Evolutionary conservation across 2,888 invertebrate species (phyloP), one percentile per base, ranked within the genome.

Genomic region (Blera fallax): DNA sequence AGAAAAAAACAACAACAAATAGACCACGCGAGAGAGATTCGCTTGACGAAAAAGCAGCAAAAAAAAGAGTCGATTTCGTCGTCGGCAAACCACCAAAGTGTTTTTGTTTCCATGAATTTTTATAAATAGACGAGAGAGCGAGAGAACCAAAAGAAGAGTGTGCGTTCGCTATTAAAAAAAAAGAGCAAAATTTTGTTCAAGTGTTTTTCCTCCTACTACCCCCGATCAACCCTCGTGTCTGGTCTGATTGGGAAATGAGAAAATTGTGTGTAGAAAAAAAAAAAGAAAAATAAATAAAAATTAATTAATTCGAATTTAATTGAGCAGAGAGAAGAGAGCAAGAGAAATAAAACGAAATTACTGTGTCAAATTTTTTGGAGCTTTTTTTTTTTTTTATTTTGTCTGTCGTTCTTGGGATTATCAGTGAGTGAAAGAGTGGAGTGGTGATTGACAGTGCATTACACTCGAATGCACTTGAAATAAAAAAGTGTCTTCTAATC

Each of bases 291-390:
- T 2, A 72, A 73, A 32, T 16, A 72, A 40, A 67, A 52, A 70
- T 76, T 76, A 85, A 85, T 85, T 85, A 85, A 85, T 85, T 80
- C 56, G 64, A 76, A 76, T 69, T 74, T 73, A 85, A 80, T 85
- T 84, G 80, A 80, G 50, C 58, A 40, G 45, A 24, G n/a, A n/a
- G n/a, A n/a, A n/a, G 45, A 32, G 60, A 65, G 34, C 24, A 29
- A 69, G 37, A 40, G 60, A 52, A 69, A 52, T 77, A 56, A 29
- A 65, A 48, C 54, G 11, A 84, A 79, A 70, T 84, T 80, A 74
- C 40, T 80, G 84, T 79, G 79, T 80, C 80, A 80, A 80, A 58
- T 74, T 16, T 54, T 65, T n/a, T 16, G 50, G 32, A 52, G 40
- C 54, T 24, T 74, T 37, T 69, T 40, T 54, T 43, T 65, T 70